Evolutionary conservation across 2,113 vertebrate genomes (phyloP).

Genomic region (Dasyurus viverrinus): DNA sequence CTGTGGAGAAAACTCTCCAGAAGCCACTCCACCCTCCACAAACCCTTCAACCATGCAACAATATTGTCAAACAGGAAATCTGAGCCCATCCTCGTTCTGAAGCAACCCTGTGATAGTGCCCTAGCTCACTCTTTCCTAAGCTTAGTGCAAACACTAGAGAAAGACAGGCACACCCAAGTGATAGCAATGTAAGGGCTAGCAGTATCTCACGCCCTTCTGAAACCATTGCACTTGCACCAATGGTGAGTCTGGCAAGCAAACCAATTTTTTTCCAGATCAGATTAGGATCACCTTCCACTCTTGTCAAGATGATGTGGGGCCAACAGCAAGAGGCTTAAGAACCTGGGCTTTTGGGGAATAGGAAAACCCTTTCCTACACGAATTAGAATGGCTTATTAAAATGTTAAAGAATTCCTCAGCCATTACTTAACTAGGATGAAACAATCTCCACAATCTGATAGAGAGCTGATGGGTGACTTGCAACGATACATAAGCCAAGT

Average conservation of each 20-base stretch:
- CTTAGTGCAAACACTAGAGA: conserved; percentile 62
- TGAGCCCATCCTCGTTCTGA: conserved; percentile 54
- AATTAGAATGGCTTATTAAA: conserved; percentile 13
- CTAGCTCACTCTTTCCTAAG: conserved; percentile 64
- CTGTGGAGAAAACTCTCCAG: conserved; percentile 58
- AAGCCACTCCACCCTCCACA: conserved; percentile 48
- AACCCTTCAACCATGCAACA: conserved; percentile 54
- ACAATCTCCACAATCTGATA: conserved; percentile 54
- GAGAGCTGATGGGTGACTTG: conserved; percentile 66
- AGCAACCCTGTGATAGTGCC: conserved; percentile 48
- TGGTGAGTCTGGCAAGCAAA: not conserved
- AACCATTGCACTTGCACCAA: not conserved
- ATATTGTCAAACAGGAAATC: conserved; percentile 41
- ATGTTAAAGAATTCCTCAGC: not conserved
- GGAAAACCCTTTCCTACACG: not conserved
- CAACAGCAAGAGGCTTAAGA: not conserved
- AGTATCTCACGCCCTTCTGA: not conserved
- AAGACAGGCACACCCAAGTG: conserved; percentile 49
- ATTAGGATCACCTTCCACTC: not conserved
- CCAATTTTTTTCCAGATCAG: not conserved
- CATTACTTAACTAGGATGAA: not conserved
- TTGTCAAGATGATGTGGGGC: not conserved
- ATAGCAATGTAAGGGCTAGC: not conserved
- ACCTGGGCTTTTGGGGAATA: not conserved
- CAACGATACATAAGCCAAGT: conserved; percentile 34